A percentile compares a stretch with the other conserved stretches of the same genome.
These are phyloP conservation scores for Druceiella hillmani DNA, from an alignment of 2,888 invertebrate genomes.

Conservation along the genomic window DNA sequence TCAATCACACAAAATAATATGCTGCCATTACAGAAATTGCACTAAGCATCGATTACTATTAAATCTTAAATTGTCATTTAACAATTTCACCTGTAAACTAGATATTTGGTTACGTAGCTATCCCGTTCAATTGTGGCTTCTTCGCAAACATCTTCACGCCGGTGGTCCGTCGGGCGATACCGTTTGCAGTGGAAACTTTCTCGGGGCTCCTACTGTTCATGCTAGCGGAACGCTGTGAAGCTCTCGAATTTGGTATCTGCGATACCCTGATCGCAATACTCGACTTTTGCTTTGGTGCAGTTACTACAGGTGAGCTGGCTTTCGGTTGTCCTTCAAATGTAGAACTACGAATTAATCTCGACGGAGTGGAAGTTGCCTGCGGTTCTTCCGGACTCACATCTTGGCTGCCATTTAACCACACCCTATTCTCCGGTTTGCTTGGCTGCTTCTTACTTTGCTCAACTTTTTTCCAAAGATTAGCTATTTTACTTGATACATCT, in stretches of 20 bases:
- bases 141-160: too few species aligned
- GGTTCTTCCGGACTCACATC: conserved; percentile 29
- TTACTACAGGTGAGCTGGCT: conserved; percentile 30
- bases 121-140: too few species aligned
- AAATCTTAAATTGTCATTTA: too few species aligned
- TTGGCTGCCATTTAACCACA: conserved; percentile 47
- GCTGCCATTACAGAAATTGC: too few species aligned
- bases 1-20: too few species aligned
- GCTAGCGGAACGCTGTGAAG: too few species aligned
- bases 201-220: too few species aligned
- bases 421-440: conserved; percentile 53
- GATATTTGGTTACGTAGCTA: too few species aligned
- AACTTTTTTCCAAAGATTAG: conserved; percentile 74
- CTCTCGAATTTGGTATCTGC: conserved; percentile 37
- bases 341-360: conserved; percentile 54
- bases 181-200: too few species aligned
- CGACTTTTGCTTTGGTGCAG: conserved; percentile 45
- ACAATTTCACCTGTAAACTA: too few species aligned
- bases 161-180: too few species aligned
- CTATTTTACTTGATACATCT: conserved; percentile 73
- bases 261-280: conserved; percentile 44
- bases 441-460: conserved; percentile 61
- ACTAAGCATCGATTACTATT: too few species aligned
- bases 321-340: conserved; percentile 59
- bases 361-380: conserved; percentile 29